phyloP scores from a whole-genome alignment of 1,140 invertebrate species.

The Drosophila chauvacae region DNA sequence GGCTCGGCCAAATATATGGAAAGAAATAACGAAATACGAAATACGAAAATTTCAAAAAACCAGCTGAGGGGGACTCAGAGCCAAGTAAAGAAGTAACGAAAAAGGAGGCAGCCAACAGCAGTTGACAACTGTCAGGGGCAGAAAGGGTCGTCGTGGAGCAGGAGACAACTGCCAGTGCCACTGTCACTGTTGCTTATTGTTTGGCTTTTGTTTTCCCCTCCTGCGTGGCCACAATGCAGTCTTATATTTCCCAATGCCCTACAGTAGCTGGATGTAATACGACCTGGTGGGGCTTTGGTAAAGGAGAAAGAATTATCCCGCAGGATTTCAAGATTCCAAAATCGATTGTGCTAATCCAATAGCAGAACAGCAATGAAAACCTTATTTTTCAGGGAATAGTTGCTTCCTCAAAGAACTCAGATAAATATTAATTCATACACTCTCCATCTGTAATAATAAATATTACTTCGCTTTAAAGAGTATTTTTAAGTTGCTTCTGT shows the following conservation, averaged over 20 bases:
- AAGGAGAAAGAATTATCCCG: neutral
- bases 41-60: slow-evolving; percentile 44
- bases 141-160: slow-evolving; percentile 37
- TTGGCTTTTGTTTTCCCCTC: slow-evolving; percentile 64
- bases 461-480: neutral
- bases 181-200: slow-evolving; percentile 78
- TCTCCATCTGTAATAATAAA: neutral
- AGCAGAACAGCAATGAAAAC: neutral
- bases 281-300: neutral
- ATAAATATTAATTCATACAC: no score
- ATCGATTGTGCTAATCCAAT: neutral
- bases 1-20: slow-evolving; percentile 52
- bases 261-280: neutral
- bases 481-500: slow-evolving; percentile 6
- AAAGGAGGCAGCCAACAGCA: slow-evolving; percentile 69
- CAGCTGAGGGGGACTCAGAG: neutral
- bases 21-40: slow-evolving; percentile 46
- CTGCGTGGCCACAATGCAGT: slow-evolving; percentile 15
- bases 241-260: slow-evolving; percentile 38
- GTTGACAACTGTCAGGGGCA: slow-evolving; percentile 81
- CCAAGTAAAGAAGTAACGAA: slow-evolving; percentile 45
- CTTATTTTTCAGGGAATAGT: neutral
- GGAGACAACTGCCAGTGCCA: slow-evolving; percentile 65
- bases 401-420: no score
- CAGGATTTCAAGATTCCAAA: neutral